phyloP scores from a whole-genome alignment of 2,888 invertebrate genomes.

The Glaucopsyche alexis region DNA sequence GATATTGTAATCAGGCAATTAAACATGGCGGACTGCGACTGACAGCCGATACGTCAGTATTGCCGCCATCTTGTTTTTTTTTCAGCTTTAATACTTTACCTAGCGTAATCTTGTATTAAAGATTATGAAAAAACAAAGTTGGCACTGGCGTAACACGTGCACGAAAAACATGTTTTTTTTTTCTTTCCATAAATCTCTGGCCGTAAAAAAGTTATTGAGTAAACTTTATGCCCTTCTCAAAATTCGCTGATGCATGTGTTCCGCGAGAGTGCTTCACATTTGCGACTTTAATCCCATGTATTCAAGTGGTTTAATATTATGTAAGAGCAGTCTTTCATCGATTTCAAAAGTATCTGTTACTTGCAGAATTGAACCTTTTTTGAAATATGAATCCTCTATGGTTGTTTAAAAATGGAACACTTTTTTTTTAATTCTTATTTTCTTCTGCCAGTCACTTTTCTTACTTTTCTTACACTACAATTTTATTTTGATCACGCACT shows the following conservation, averaged over 20 bases:
- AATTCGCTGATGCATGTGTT: slow-evolving; percentile 23
- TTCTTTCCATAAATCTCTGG: slow-evolving; percentile 20
- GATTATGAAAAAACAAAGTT: not conserved
- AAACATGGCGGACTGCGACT: not conserved
- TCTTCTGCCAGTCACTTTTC: not conserved
- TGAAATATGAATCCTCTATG: not conserved
- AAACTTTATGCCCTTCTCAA: slow-evolving; percentile 18
- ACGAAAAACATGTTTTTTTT: slow-evolving; percentile 11
- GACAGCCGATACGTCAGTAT: slow-evolving; percentile 9
- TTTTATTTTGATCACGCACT: no score
- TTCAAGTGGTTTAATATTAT: slow-evolving; percentile 1
- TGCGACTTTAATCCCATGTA: slow-evolving; percentile 13
- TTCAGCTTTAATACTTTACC: not conserved
- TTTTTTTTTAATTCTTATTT: not conserved
- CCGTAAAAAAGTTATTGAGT: slow-evolving; percentile 20
- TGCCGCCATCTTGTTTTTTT: not conserved
- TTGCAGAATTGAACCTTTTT: not conserved
- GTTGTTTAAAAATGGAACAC: not conserved
- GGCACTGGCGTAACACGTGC: slow-evolving; percentile 7
- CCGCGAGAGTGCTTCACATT: slow-evolving; percentile 22
- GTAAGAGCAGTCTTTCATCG: not conserved
- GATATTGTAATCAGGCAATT: slow-evolving; percentile 10
- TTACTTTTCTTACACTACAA: no score
- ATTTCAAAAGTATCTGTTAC: not conserved
- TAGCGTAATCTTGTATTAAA: not conserved